A percentile compares a stretch with the other conserved stretches of the same genome.
Conservation (phyloP, 53 echinoderm and acorn worm genomes). For the Astropecten irregularis region DNA sequence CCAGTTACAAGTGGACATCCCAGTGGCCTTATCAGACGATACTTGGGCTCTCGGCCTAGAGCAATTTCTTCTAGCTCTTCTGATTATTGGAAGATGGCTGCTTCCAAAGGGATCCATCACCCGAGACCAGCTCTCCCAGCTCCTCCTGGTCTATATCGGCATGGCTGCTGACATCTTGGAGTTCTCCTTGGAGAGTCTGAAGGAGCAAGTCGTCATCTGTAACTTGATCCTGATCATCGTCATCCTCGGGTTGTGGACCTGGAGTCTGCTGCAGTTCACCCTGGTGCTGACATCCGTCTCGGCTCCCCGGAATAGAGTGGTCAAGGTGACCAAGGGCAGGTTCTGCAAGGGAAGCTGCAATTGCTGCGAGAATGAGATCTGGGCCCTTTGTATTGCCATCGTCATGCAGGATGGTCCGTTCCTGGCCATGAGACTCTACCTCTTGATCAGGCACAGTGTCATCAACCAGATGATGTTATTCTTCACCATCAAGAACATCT, state of each 20-base stretch:
- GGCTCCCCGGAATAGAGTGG: not conserved
- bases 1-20: slow-evolving; percentile 57
- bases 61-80: slow-evolving; percentile 65
- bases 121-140: slow-evolving; percentile 86
- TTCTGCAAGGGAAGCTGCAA: not conserved
- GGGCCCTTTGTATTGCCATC: slow-evolving; percentile 73
- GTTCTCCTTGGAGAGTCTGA: slow-evolving; percentile 77
- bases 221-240: slow-evolving; percentile 58
- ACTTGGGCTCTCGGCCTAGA: slow-evolving; percentile 71
- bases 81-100: slow-evolving; percentile 26
- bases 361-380: slow-evolving; percentile 82
- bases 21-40: slow-evolving; percentile 51
- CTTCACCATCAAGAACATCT: slow-evolving; percentile 85
- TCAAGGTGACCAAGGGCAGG: not conserved
- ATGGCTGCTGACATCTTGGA: slow-evolving; percentile 98
- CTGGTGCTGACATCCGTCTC: slow-evolving; percentile 77
- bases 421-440: slow-evolving; percentile 78
- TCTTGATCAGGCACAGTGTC: slow-evolving; percentile 58
- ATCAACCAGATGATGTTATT: slow-evolving; percentile 92
- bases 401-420: slow-evolving; percentile 89
- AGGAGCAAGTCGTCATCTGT: slow-evolving; percentile 72
- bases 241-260: slow-evolving; percentile 75
- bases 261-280: slow-evolving; percentile 84
- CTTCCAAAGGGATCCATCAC: slow-evolving; percentile 85
- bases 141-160: slow-evolving; percentile 92